These are phyloP conservation scores for Choreutis nemorana DNA, from an alignment of 2,888 invertebrate genomes.

Conservation along the genomic window DNA sequence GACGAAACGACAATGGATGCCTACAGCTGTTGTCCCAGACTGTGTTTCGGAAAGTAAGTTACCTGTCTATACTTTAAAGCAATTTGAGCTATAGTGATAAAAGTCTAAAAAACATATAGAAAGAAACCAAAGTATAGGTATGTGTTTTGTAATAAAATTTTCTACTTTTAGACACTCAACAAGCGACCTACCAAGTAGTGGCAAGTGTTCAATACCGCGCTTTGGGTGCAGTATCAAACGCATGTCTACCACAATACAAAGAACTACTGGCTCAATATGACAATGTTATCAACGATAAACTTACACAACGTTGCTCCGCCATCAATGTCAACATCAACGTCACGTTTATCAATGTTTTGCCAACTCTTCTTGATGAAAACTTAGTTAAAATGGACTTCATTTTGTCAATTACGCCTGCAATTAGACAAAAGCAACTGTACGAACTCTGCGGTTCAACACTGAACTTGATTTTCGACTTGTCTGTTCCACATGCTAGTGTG, in stretches of 20 bases:
- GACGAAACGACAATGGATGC: constrained; percentile 83
- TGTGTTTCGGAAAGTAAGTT: constrained; percentile 89
- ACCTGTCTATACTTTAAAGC: not conserved
- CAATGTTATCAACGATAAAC: constrained; percentile 76
- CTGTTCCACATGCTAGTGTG: constrained; percentile 90
- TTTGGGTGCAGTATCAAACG: constrained; percentile 86
- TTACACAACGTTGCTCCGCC: constrained; percentile 92
- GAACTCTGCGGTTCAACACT: constrained; percentile 95
- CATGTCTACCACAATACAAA: constrained; percentile 86
- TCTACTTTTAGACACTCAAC: constrained; percentile 77
- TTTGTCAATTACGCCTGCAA: constrained; percentile 84
- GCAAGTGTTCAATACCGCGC: constrained; percentile 87
- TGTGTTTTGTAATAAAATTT: constrained; percentile 12
- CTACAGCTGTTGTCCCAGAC: constrained; percentile 90
- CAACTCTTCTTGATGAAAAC: constrained; percentile 84
- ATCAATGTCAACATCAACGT: constrained; percentile 96
- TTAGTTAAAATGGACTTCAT: constrained; percentile 91
- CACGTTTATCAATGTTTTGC: constrained; percentile 83
- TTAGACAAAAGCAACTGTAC: constrained; percentile 90
- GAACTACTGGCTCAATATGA: constrained; percentile 85
- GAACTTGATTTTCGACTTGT: constrained; percentile 91
- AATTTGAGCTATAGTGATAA: constrained; percentile 2
- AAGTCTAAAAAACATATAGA: not conserved
- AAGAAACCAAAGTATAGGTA: not conserved
- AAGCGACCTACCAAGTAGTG: constrained; percentile 93